Evolutionary conservation across 30 jellyfish, hydroid and myxozoan species (phyloP), one percentile per base, ranked within the genome.

Genomic region (Nemopilema nomurai): DNA sequence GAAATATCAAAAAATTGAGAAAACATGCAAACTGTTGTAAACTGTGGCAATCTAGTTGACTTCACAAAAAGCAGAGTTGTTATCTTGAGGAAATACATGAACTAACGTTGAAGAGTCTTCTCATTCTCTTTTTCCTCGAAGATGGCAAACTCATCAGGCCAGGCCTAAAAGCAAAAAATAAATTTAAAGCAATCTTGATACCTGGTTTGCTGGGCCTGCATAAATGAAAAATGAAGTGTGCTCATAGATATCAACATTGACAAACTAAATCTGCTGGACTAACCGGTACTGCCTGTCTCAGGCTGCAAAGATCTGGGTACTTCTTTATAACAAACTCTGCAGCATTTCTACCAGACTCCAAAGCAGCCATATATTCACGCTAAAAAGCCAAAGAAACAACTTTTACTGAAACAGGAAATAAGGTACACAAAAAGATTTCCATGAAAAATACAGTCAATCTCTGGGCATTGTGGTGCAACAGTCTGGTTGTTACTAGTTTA

Each of bases 281-380:
- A 51, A 91, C 98, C 28, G 98, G 98, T n/a, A 83, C 98, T 80
- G 98, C 93, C 51, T 86, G 87, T 74, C 98, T 77, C 4, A 91
- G 73, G 27, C 84, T 95, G 87, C 87, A 86, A 13, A 91, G 85
- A 26, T 91, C 93, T 1, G 98, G 98, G 82, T 91, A 87, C 62
- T 91, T 86, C 76, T 81, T 82, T 16, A 91, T 80, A 25, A 91
- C 90, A 86, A 71, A 91, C 22, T 91, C 98, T 4, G 98, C 98
- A 28, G 98, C 98, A 29, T 85, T 80, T 67, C 86, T 72, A 25
- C 98, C 98, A 8, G 98, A 91, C 67, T 91, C 96, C 85, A 91
- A 22, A 9, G 98, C 98, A 62, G 92, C 90, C 27, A 57, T 31
- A 57, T 79, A 77, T 76, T 91, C 98, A 67, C 89, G 81, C 98